Evolutionary conservation across 2,888 invertebrate genomes (phyloP).

Genomic region (Danaus chrysippus): DNA sequence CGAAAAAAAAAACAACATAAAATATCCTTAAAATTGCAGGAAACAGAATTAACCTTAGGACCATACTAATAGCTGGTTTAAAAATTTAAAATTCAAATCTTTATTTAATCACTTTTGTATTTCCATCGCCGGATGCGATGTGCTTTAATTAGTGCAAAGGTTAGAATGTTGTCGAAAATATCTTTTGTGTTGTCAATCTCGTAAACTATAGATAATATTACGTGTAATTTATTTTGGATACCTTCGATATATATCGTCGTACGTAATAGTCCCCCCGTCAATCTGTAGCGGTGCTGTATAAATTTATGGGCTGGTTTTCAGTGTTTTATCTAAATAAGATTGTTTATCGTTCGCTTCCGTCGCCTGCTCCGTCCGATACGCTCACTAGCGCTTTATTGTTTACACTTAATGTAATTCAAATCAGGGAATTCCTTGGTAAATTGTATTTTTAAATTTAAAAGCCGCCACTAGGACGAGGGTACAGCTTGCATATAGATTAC

Average conservation of each 20-base stretch:
- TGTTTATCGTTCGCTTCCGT: constrained; percentile 77
- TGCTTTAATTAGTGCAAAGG: constrained; percentile 72
- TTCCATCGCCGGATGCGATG: constrained; percentile 61
- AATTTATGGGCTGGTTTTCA: constrained; percentile 74
- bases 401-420: constrained; percentile 79
- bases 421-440: constrained; percentile 75
- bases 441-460: constrained; percentile 74
- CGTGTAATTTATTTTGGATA: constrained; percentile 19
- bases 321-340: constrained; percentile 76
- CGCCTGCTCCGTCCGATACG: constrained; percentile 73
- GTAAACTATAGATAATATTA: constrained; percentile 21
- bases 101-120: constrained; percentile 62
- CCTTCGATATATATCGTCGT: constrained; percentile 12
- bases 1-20: constrained; percentile 39
- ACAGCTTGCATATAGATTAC: constrained; percentile 67
- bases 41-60: constrained; percentile 58
- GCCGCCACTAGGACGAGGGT: constrained; percentile 48
- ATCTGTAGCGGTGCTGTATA: constrained; percentile 47
- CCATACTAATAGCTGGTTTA: constrained; percentile 52
- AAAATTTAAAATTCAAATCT: constrained; percentile 66
- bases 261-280: too few species aligned
- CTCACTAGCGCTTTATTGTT: constrained; percentile 75
- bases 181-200: constrained; percentile 38
- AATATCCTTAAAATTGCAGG: constrained; percentile 57
- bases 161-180: constrained; percentile 41